Evolutionary conservation across 2,113 vertebrate genomes (phyloP).

Genomic region (Amblyopsis rosae): DNA sequence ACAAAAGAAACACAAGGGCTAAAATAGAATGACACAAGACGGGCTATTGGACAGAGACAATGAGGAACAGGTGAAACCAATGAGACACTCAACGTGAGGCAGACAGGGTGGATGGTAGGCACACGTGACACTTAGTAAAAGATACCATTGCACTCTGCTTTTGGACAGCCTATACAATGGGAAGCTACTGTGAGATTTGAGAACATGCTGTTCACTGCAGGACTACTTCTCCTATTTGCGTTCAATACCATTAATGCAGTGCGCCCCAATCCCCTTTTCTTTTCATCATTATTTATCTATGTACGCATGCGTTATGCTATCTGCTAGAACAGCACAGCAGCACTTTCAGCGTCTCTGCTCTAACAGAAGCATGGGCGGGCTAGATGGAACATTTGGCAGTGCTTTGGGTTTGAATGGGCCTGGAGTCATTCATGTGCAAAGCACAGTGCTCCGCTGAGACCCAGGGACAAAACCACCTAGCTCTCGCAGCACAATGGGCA

Average conservation of each 20-base stretch:
- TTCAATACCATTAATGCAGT: neutral
- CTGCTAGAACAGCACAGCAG: neutral
- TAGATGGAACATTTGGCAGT: conserved; percentile 4
- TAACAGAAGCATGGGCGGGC: neutral
- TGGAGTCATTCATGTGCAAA: conserved; percentile 33
- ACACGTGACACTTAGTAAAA: too few species aligned
- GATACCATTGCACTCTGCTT: too few species aligned
- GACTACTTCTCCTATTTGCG: neutral
- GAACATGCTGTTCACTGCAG: too few species aligned
- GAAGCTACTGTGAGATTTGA: too few species aligned
- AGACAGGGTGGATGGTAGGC: too few species aligned
- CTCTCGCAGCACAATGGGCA: neutral
- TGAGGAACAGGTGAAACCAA: too few species aligned
- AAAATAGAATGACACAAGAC: too few species aligned
- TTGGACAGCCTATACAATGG: too few species aligned
- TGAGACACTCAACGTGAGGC: too few species aligned
- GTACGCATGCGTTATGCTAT: neutral
- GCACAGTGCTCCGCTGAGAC: conserved; percentile 8
- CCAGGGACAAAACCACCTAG: conserved; percentile 9
- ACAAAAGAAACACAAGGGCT: too few species aligned
- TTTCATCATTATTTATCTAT: neutral
- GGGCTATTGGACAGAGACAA: too few species aligned
- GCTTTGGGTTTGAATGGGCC: conserved; percentile 12
- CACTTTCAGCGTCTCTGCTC: neutral
- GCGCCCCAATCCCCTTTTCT: neutral